A percentile compares a stretch with the other conserved stretches of the same genome.
Evolutionary conservation across 2,113 vertebrate species (phyloP).

Genomic region (Campylomormyrus tamandua): DNA sequence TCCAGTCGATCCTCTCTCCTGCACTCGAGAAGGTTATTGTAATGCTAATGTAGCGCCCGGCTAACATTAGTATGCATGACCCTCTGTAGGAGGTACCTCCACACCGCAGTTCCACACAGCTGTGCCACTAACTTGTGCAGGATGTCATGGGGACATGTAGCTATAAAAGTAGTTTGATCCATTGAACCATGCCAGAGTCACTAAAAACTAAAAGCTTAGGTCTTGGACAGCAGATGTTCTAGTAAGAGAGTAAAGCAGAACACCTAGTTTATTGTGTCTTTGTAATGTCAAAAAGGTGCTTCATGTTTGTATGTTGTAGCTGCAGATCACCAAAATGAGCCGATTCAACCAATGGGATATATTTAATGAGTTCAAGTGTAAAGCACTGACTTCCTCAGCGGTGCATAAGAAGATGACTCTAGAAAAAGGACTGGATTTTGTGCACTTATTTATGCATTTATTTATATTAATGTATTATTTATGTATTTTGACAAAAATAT

Average conservation of each 20-base stretch:
- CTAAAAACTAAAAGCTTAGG: slow-evolving; percentile 47
- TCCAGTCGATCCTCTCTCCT: slow-evolving; percentile 32
- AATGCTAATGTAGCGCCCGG: slow-evolving; percentile 34
- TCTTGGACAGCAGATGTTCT: slow-evolving; percentile 61
- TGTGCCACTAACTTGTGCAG: slow-evolving; percentile 37
- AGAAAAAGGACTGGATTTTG: slow-evolving; percentile 45
- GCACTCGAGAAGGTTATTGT: slow-evolving; percentile 33
- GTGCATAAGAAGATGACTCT: slow-evolving; percentile 48
- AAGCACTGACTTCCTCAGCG: slow-evolving; percentile 43
- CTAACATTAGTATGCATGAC: slow-evolving; percentile 44
- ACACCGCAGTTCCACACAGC: slow-evolving; percentile 33
- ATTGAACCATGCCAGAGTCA: slow-evolving; percentile 56
- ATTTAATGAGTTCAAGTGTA: slow-evolving; percentile 34
- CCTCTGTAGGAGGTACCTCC: slow-evolving; percentile 26
- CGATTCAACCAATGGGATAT: slow-evolving; percentile 55
- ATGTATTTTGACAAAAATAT: slow-evolving; percentile 36
- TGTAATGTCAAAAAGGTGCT: slow-evolving; percentile 22
- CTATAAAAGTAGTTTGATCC: slow-evolving; percentile 51
- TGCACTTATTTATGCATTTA: slow-evolving; percentile 43
- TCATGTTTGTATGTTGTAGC: slow-evolving; percentile 48
- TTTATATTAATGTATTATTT: slow-evolving; percentile 41
- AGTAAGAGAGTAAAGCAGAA: slow-evolving; percentile 55
- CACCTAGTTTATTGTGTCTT: slow-evolving; percentile 41
- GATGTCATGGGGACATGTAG: slow-evolving; percentile 39
- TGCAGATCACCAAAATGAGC: slow-evolving; percentile 38